A percentile compares a stretch with the other conserved stretches of the same genome.
Evolutionary conservation across 2,797 vertebrate species (phyloP).

Genomic region (Presbytis comata): DNA sequence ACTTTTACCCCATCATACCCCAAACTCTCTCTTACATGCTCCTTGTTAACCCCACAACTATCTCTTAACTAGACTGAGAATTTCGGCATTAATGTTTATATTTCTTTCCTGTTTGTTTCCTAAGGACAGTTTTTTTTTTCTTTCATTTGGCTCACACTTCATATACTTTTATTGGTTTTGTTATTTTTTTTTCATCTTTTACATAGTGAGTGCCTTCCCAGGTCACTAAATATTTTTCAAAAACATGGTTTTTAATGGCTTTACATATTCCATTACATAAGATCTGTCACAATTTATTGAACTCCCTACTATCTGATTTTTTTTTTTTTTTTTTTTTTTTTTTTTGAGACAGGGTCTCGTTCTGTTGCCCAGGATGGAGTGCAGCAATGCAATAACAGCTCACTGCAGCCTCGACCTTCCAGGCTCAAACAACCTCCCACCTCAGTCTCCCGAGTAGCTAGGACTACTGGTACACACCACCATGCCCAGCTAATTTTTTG

Average conservation of each 20-base stretch:
- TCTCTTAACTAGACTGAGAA: not conserved
- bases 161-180: not conserved
- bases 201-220: not conserved
- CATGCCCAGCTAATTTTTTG: no score
- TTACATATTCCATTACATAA: not conserved
- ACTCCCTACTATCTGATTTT: not conserved
- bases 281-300: not conserved
- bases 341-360: no score
- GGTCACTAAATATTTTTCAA: not conserved
- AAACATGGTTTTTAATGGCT: not conserved
- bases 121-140: not conserved
- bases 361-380: no score
- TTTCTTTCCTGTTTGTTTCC: not conserved
- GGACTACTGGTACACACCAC: no score
- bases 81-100: not conserved
- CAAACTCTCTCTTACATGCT: not conserved
- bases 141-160: not conserved
- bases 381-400: no score
- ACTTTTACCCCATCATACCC: not conserved
- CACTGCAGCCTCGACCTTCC: no score
- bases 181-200: not conserved
- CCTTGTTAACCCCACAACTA: not conserved
- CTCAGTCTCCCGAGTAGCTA: no score
- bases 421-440: no score
- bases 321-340: no score